Evolutionary conservation across 1,140 invertebrate species (phyloP), one percentile per base, ranked within the genome.

Genomic region (Drosophila miranda): DNA sequence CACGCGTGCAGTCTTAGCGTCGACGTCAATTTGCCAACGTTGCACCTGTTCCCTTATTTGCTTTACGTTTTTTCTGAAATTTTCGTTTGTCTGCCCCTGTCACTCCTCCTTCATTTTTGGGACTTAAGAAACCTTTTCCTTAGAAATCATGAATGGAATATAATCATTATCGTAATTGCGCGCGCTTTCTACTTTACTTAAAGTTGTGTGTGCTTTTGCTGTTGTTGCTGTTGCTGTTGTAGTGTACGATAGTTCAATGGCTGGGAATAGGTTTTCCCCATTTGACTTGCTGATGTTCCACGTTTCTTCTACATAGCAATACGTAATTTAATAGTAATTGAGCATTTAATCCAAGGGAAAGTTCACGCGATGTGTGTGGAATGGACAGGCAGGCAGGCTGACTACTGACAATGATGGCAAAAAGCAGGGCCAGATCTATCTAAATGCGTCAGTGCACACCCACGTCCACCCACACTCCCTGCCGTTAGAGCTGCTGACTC

Each of bases 251-350:
- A 52, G 49, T 75, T 66, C 56, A 63, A 54, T 68, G 42, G 53
- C 64, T 66, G 53, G 49, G 56, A 42, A 59, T 61, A 59, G 30
- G 46, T 70, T 60, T 72, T 19, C 11, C 45, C 46, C 19, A 86
- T 84, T 84, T 67, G 74, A 77, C 49, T 86, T 84, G 81, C 60
- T 67, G 41, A 86, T 70, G 51, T 60, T 75, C 72, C 80, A 76
- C 67, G 72, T 84, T 79, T 66, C 52, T 64, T 45, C 21, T 45
- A 16, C 50, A 68, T 50, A 58, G 48, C 57, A 41, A 62, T 83
- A 73, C 72, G 67, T 70, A 74, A 80, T 68, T 67, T 75, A 68
- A 52, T 38, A 43, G 44, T 78, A 82, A 83, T 83, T 79, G 71
- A 75, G 71, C 67, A 66, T 42, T 71, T 57, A 58, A 46, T 38